phyloP scores from a whole-genome alignment of 2,113 vertebrate species.

The Hemibagrus wyckioides region DNA sequence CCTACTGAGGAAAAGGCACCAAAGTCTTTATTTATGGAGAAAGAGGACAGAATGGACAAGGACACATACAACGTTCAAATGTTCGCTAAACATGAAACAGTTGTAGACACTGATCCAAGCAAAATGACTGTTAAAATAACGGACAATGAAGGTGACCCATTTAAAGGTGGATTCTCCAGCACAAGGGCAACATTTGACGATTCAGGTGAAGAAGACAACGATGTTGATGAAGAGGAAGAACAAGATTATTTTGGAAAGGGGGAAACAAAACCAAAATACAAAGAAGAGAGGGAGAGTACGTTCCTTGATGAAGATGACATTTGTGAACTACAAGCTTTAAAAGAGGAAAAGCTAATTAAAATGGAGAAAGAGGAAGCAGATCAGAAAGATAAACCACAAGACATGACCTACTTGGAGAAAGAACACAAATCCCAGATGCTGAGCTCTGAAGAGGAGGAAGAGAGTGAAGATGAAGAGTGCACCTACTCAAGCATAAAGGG shows the following conservation, averaged over 20 bases:
- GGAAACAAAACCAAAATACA: conserved; percentile 74
- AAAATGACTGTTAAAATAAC: conserved; percentile 57
- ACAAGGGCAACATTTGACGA: conserved; percentile 80
- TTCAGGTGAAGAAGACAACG: conserved; percentile 69
- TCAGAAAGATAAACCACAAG: conserved; percentile 57
- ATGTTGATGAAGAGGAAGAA: conserved; percentile 53
- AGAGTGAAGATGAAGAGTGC: conserved; percentile 61
- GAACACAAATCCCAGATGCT: conserved; percentile 61
- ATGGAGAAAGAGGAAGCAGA: conserved; percentile 58
- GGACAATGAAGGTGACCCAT: conserved; percentile 52
- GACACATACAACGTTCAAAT: conserved; percentile 54
- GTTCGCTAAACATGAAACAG: conserved; percentile 59
- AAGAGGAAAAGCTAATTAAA: conserved; percentile 52
- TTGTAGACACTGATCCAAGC: conserved; percentile 53
- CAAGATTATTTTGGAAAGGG: conserved; percentile 58
- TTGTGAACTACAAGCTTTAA: conserved; percentile 65
- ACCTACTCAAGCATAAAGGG: conserved; percentile 54
- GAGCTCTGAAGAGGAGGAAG: conserved; percentile 68
- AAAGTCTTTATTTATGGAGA: conserved; percentile 62
- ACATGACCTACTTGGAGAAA: conserved; percentile 42
- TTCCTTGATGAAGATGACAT: conserved; percentile 86
- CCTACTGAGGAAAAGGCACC: conserved; percentile 88
- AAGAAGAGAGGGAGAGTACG: conserved; percentile 86
- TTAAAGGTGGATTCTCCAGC: conserved; percentile 64
- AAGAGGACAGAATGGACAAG: conserved; percentile 49